Evolutionary conservation across 2,797 vertebrate species (phyloP).

Genomic region (Cuculus canorus): DNA sequence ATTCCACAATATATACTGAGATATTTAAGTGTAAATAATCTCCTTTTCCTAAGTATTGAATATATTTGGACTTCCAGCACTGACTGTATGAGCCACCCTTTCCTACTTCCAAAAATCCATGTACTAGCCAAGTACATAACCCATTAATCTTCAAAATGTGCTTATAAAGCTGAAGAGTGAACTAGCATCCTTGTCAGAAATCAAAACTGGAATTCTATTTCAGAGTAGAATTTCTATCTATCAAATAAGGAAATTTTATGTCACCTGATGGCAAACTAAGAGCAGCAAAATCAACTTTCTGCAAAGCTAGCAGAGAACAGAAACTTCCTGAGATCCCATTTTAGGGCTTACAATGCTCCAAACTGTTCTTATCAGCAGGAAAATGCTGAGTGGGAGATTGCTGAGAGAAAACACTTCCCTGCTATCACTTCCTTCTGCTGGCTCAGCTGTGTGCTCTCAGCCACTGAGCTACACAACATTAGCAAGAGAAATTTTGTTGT

Average conservation of each 20-base stretch:
- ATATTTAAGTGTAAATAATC: not conserved
- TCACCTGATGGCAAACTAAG: not conserved
- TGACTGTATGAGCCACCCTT: not conserved
- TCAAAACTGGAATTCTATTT: not conserved
- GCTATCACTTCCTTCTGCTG: not conserved
- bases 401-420: not conserved
- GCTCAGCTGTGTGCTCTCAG: not conserved
- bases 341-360: not conserved
- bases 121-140: not conserved
- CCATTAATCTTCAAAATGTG: not conserved
- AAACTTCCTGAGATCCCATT: not conserved
- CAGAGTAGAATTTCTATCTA: not conserved
- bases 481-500: not conserved
- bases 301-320: not conserved
- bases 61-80: not conserved
- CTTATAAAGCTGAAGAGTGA: not conserved
- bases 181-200: not conserved
- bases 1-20: not conserved
- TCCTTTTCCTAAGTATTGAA: not conserved
- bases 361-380: not conserved
- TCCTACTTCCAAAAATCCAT: not conserved
- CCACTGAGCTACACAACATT: not conserved
- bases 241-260: not conserved
- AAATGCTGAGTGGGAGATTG: not conserved
- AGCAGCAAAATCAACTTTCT: not conserved